Conservation (phyloP, 2,113 vertebrate species). For the Eretmodus cyanostictus region DNA sequence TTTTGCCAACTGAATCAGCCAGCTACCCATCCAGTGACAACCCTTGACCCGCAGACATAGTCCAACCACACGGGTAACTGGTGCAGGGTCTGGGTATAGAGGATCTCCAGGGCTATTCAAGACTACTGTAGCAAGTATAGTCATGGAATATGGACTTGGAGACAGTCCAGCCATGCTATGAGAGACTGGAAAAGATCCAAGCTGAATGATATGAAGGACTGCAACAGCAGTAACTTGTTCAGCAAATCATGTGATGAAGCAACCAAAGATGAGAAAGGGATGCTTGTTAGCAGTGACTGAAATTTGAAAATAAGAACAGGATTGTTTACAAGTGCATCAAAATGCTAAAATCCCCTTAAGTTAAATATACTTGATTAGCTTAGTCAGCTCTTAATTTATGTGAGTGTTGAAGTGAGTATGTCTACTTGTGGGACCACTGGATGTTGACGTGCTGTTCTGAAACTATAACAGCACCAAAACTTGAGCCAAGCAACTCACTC, state of each 20-base stretch:
- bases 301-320: neutral
- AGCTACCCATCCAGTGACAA: neutral
- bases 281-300: neutral
- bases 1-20: neutral
- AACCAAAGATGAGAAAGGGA: neutral
- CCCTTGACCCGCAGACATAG: neutral
- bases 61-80: neutral
- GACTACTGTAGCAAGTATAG: neutral
- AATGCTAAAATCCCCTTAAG: neutral
- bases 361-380: neutral
- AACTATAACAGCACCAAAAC: neutral
- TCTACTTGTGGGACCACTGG: neutral
- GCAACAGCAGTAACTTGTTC: neutral
- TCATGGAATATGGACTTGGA: neutral
- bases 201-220: neutral
- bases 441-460: neutral
- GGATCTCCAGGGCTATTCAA: neutral
- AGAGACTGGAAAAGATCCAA: neutral
- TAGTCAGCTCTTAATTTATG: neutral
- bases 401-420: fast-evolving
- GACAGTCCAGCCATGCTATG: neutral
- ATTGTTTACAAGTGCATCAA: neutral
- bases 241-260: neutral
- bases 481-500: slow-evolving; percentile 72
- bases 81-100: neutral